Conservation (phyloP, 2,888 invertebrate species). For the Morpho deidamia region DNA sequence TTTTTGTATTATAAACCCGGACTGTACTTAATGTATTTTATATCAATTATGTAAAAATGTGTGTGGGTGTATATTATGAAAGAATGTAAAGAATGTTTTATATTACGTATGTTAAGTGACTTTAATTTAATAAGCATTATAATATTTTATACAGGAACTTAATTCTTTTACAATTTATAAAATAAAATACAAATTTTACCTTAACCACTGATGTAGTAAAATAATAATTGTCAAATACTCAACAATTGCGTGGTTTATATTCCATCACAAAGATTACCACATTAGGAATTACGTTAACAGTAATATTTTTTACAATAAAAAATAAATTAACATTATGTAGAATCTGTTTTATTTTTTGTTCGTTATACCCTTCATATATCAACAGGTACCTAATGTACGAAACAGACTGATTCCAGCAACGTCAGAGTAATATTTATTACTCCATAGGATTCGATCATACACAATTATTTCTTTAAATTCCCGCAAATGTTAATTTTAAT, state of each 20-base stretch:
- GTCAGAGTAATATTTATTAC: no score
- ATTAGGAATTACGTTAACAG: slow-evolving; percentile 60
- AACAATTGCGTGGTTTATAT: slow-evolving; percentile 44
- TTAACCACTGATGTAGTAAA: slow-evolving; percentile 2
- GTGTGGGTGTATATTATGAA: slow-evolving; percentile 34
- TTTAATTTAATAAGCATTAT: slow-evolving; percentile 47
- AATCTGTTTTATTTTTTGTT: slow-evolving; percentile 30
- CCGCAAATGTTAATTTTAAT: no score
- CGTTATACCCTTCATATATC: not conserved
- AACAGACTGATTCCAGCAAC: no score
- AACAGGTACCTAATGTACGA: no score
- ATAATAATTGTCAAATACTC: slow-evolving; percentile 20
- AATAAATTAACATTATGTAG: slow-evolving; percentile 59
- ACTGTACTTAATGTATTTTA: slow-evolving; percentile 64
- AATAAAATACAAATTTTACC: slow-evolving; percentile 4
- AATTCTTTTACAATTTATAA: slow-evolving; percentile 15
- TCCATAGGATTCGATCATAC: no score
- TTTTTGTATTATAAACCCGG: slow-evolving; percentile 63
- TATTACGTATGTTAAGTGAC: slow-evolving; percentile 29
- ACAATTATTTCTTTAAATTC: no score
- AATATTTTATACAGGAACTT: slow-evolving; percentile 33
- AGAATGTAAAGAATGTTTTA: slow-evolving; percentile 45
- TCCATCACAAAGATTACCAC: slow-evolving; percentile 74
- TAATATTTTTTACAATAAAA: slow-evolving; percentile 62
- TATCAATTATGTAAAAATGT: slow-evolving; percentile 30